Evolutionary conservation across 2,113 vertebrate genomes (phyloP).

Genomic region (Copsychus sechellarum): DNA sequence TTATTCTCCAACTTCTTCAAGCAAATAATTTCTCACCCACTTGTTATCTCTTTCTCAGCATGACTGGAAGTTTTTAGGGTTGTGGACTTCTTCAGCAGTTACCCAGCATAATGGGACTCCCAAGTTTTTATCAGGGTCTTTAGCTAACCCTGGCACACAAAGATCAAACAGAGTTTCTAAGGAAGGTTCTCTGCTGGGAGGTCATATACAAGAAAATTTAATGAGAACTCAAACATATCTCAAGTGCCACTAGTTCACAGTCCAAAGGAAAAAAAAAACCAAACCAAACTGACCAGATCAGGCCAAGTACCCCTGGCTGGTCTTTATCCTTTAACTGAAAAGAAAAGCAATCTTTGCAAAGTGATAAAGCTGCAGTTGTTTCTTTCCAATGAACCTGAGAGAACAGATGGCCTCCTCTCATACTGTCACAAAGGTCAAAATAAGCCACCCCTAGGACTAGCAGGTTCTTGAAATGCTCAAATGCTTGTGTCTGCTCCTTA

Average conservation of each 20-base stretch:
- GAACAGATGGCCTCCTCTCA: conserved; percentile 49
- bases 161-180: background rate
- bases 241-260: background rate
- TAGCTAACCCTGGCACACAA: background rate
- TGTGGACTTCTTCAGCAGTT: background rate
- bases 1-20: background rate
- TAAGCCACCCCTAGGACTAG: conserved; percentile 37
- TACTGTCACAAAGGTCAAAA: conserved; percentile 32
- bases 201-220: background rate
- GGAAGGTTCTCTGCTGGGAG: background rate
- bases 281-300: background rate
- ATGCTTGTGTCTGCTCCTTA: conserved; percentile 22
- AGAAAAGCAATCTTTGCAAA: background rate
- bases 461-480: conserved; percentile 48
- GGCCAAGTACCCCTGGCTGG: background rate
- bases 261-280: background rate
- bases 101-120: fast-evolving
- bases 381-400: conserved; percentile 22
- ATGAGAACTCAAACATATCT: background rate
- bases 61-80: background rate
- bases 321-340: background rate
- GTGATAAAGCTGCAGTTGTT: background rate
- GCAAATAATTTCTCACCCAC: background rate
- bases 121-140: background rate
- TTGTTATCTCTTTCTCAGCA: background rate